Percentiles rank a stretch among this genome's conserved stretches.
Conservation (phyloP, 2,888 invertebrate genomes). For the Dicycla oo region DNA sequence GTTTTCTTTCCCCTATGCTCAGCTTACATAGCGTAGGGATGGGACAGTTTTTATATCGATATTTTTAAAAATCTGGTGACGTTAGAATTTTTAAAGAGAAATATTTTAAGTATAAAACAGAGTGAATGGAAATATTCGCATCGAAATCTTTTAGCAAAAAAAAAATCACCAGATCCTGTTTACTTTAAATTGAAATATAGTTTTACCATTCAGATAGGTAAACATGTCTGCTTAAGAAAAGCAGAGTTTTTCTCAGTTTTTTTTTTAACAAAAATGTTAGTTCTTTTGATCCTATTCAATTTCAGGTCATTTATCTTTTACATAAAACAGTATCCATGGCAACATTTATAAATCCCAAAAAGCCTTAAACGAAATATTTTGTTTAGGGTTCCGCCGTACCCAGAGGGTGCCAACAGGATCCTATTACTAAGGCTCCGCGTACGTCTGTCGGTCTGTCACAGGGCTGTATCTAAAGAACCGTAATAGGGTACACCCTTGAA, state of each 20-base stretch:
- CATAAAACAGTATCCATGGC: conserved; percentile 1
- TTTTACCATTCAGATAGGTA: not conserved
- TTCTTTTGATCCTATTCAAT: not conserved
- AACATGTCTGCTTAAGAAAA: not conserved
- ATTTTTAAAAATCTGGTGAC: not conserved
- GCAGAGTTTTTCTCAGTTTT: not conserved
- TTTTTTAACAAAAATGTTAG: not conserved
- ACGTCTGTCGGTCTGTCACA: not conserved
- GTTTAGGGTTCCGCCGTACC: not conserved
- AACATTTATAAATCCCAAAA: conserved; percentile 14
- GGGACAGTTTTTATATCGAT: conserved; percentile 63
- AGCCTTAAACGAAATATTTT: conserved; percentile 34
- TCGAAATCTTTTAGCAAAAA: not conserved
- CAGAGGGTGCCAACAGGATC: not conserved
- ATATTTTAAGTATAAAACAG: not conserved
- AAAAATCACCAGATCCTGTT: not conserved
- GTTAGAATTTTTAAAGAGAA: not conserved
- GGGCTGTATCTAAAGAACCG: not conserved
- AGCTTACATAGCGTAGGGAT: conserved; percentile 72
- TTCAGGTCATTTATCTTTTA: not conserved
- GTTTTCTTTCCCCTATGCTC: conserved; percentile 83
- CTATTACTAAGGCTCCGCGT: not conserved
- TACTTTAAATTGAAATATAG: not conserved
- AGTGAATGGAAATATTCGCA: not conserved
- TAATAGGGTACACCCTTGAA: not conserved